phyloP scores from a whole-genome alignment of 2,797 vertebrate species.

The Rhodeus uyekii region DNA sequence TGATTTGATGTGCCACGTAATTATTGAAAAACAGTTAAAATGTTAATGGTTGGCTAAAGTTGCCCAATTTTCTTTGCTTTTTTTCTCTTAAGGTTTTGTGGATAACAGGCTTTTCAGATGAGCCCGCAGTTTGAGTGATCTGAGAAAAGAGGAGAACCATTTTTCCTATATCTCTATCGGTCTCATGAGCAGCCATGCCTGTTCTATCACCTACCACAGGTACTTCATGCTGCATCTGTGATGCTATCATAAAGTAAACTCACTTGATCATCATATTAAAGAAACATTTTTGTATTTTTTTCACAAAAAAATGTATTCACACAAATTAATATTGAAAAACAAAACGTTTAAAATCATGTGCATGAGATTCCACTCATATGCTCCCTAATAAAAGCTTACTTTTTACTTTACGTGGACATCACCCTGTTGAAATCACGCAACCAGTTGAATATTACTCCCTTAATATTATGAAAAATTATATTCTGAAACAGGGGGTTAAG shows the following conservation, averaged over 20 bases:
- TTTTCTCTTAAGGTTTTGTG: conserved; percentile 23
- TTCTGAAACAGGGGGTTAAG: not conserved
- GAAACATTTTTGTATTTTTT: too few species aligned
- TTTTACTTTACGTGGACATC: not conserved
- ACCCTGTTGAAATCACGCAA: not conserved
- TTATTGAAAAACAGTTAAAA: not conserved
- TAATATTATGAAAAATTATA: not conserved
- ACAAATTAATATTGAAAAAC: not conserved
- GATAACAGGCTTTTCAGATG: conserved; percentile 53
- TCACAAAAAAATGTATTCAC: too few species aligned
- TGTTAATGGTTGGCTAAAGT: not conserved
- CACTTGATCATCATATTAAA: not conserved
- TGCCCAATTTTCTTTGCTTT: not conserved
- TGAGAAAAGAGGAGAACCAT: conserved; percentile 11
- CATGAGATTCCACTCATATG: not conserved
- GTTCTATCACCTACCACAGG: conserved; percentile 82
- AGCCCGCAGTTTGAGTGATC: conserved; percentile 34
- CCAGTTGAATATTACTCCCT: not conserved
- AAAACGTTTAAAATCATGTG: not conserved
- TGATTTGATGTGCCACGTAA: not conserved
- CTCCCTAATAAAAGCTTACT: not conserved
- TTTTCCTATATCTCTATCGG: conserved; percentile 20
- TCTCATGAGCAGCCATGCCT: conserved; percentile 72
- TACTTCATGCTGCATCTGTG: not conserved
- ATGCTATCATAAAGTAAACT: not conserved